Conservation (phyloP, 2,888 invertebrate species). For the Sarcophaga subvicina region DNA sequence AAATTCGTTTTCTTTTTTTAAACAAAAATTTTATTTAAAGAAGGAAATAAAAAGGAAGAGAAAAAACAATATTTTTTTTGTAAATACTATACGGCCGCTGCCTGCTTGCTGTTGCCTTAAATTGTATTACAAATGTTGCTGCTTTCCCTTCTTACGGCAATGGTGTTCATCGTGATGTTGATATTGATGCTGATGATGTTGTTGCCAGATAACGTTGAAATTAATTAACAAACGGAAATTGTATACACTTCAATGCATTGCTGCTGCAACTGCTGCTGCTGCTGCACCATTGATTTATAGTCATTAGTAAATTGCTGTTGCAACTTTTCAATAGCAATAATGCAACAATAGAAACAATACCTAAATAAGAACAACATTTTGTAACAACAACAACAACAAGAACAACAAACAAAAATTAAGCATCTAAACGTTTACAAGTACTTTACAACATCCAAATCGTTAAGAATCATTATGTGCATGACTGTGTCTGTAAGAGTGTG, state of each 20-base stretch:
- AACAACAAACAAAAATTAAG: slow-evolving; percentile 30
- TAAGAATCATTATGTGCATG: not conserved
- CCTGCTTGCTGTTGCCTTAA: no score
- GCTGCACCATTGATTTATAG: slow-evolving; percentile 63
- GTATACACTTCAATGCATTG: slow-evolving; percentile 67
- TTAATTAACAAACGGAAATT: slow-evolving; percentile 70
- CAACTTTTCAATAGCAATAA: slow-evolving; percentile 47
- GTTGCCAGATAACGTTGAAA: slow-evolving; percentile 68
- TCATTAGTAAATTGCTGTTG: slow-evolving; percentile 66
- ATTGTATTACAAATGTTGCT: no score
- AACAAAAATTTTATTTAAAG: no score
- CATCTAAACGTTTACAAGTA: slow-evolving; percentile 43
- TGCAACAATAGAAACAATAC: no score
- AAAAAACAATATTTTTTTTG: no score
- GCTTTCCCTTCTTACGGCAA: no score
- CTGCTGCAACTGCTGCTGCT: not conserved
- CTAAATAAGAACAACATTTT: slow-evolving; percentile 11
- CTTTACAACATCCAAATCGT: not conserved
- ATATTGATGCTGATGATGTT: not conserved
- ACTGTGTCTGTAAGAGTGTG: not conserved
- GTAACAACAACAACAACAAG: slow-evolving; percentile 20
- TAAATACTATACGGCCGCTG: no score
- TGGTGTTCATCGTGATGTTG: no score
- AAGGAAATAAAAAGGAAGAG: no score
- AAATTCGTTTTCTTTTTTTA: no score